Evolutionary conservation across 1,140 invertebrate genomes (phyloP).

Genomic region (Latrodectus geometricus): DNA sequence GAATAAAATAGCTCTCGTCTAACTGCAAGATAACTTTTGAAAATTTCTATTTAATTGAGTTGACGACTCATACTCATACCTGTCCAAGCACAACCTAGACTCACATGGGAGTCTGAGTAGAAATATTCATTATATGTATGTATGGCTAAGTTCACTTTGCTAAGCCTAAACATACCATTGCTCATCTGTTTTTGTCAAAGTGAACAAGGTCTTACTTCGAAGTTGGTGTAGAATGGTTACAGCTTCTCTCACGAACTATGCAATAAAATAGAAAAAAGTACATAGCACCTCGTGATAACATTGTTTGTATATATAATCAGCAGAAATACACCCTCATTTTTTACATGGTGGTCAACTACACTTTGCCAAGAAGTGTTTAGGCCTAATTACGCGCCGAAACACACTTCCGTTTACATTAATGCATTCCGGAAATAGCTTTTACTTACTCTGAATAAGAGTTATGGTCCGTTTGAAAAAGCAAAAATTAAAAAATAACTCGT

Average conservation of each 20-base stretch:
- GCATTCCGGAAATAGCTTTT: neutral
- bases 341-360: slow-evolving; percentile 26
- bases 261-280: slow-evolving; percentile 52
- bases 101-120: slow-evolving; percentile 53
- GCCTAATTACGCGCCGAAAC: slow-evolving; percentile 3
- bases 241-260: slow-evolving; percentile 44
- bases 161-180: slow-evolving; percentile 62
- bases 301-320: slow-evolving; percentile 40
- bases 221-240: slow-evolving; percentile 31
- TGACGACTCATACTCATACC: slow-evolving; percentile 59
- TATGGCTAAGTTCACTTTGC: slow-evolving; percentile 61
- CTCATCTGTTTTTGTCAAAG: slow-evolving; percentile 61
- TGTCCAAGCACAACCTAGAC: slow-evolving; percentile 62
- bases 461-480: neutral
- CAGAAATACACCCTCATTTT: slow-evolving; percentile 14
- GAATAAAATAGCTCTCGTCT: slow-evolving; percentile 17
- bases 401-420: slow-evolving; percentile 1
- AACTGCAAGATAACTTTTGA: slow-evolving; percentile 45
- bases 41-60: slow-evolving; percentile 46
- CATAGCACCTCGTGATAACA: slow-evolving; percentile 35
- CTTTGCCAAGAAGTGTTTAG: slow-evolving; percentile 28
- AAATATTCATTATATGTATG: slow-evolving; percentile 56
- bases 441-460: neutral
- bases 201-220: slow-evolving; percentile 60
- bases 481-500: neutral